Percentiles rank a stretch among this genome's conserved stretches.
These are phyloP conservation scores for Phataginus tetradactyla DNA, from an alignment of 2,797 vertebrate genomes.

Conservation along the genomic window DNA sequence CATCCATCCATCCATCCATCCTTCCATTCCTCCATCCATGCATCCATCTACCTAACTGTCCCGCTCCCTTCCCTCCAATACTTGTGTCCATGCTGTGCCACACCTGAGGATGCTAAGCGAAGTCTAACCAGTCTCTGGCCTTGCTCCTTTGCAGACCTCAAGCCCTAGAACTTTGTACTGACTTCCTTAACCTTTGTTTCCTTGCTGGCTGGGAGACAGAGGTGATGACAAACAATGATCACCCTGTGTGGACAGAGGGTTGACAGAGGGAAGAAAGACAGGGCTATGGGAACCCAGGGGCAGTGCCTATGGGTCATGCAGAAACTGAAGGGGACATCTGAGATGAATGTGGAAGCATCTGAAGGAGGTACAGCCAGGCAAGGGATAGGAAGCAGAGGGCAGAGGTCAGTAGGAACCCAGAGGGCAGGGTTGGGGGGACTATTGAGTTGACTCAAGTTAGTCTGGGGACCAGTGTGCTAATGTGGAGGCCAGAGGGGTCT, in stretches of 20 bases:
- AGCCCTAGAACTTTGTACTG: neutral
- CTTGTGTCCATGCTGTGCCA: neutral
- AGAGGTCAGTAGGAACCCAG: neutral
- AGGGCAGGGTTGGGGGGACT: neutral
- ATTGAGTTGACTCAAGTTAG: neutral
- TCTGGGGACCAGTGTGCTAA: accelerated
- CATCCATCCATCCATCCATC: too few relatives aligned
- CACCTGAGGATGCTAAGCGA: neutral
- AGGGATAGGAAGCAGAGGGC: neutral
- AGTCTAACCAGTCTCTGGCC: neutral
- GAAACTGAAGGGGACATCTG: neutral
- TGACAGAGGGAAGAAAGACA: neutral
- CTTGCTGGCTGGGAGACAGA: neutral
- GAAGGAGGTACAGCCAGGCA: neutral
- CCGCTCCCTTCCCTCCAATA: neutral
- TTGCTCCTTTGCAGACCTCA: neutral
- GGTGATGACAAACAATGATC: neutral
- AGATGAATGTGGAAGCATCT: neutral
- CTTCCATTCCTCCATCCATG: accelerated
- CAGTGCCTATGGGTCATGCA: neutral
- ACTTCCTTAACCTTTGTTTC: neutral
- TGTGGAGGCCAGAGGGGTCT: neutral
- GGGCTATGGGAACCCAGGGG: neutral
- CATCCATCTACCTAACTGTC: too few relatives aligned
- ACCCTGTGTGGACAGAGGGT: neutral